phyloP scores from a whole-genome alignment of 2,113 vertebrate genomes.

The Callocephalon fimbriatum region DNA sequence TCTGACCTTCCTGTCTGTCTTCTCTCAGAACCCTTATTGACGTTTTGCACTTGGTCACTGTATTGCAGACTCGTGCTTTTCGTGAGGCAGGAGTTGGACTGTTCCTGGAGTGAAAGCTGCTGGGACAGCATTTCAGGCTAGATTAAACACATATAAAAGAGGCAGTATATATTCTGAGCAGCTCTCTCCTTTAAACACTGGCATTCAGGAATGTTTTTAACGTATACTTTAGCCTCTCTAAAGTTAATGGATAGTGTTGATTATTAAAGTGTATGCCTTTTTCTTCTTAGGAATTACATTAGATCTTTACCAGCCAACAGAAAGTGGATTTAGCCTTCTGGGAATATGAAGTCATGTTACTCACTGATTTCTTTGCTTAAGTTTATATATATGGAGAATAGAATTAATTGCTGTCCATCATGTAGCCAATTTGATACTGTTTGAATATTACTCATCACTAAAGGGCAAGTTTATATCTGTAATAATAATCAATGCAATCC shows the following conservation, averaged over 20 bases:
- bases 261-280: background rate
- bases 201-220: background rate
- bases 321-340: background rate
- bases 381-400: background rate
- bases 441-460: background rate
- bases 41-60: background rate
- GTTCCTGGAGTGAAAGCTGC: background rate
- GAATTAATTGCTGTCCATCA: background rate
- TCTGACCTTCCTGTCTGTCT: background rate
- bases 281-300: background rate
- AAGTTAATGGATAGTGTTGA: background rate
- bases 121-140: background rate
- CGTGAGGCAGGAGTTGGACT: background rate
- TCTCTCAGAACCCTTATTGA: background rate
- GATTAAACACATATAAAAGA: background rate
- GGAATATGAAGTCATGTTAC: background rate
- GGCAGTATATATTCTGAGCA: background rate
- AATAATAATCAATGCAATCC: background rate
- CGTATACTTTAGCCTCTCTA: background rate
- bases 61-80: rapidly evolving
- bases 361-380: background rate
- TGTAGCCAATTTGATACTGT: background rate
- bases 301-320: background rate
- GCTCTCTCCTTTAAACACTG: background rate
- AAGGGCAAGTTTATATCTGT: background rate